Evolutionary conservation across 2,888 invertebrate species (phyloP).

Genomic region (Nezara viridula): DNA sequence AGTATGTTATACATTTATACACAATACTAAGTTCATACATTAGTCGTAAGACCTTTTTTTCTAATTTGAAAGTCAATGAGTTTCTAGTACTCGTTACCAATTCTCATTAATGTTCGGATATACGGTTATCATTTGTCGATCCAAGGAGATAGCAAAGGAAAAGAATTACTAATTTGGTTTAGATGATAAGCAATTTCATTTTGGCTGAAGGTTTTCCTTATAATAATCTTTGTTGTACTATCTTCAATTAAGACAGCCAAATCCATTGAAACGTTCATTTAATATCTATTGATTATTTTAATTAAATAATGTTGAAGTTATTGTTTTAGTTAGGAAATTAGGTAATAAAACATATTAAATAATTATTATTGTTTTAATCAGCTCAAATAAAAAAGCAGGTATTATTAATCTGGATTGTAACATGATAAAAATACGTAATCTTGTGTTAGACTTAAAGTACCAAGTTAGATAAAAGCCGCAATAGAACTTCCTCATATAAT

Average conservation of each 20-base stretch:
- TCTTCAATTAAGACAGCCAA: background rate
- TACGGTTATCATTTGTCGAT: background rate
- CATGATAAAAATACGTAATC: too few species aligned
- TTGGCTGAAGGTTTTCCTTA: background rate
- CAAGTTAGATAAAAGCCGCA: too few species aligned
- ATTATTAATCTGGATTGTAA: too few species aligned
- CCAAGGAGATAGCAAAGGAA: background rate
- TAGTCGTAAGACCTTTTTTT: background rate
- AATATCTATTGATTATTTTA: background rate
- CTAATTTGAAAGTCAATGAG: constrained; percentile 10
- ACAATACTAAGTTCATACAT: background rate
- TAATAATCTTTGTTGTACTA: background rate
- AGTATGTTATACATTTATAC: background rate
- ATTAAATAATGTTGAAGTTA: background rate
- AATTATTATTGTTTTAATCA: background rate
- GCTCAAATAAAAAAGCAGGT: too few species aligned
- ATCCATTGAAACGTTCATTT: too few species aligned
- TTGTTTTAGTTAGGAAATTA: background rate
- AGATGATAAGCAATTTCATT: background rate
- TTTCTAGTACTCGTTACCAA: background rate
- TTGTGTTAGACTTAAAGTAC: too few species aligned
- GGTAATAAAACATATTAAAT: background rate
- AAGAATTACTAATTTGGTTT: background rate
- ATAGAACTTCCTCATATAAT: too few species aligned
- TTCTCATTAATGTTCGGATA: background rate